Evolutionary conservation across 2,113 vertebrate genomes (phyloP), one percentile per base, ranked within the genome.

Genomic region (Suncus etruscus): DNA sequence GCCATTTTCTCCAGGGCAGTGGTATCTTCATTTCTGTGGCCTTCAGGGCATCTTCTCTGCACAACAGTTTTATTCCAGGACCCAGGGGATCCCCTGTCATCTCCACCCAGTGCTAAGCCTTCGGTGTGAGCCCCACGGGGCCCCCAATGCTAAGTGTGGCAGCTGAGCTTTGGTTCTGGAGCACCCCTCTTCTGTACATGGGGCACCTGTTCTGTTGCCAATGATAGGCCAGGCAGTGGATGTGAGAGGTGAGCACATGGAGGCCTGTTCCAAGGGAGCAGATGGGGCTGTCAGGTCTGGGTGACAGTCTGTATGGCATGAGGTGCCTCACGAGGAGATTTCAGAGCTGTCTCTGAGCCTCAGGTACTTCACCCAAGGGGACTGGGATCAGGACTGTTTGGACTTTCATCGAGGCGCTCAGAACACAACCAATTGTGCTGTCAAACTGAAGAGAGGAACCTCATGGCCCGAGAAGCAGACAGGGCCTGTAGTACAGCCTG

Each of bases 1-100:
- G 32, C 20, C 82, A 75, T n/a, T 65, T 11, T 79, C 92, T 84
- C 89, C 61, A 50, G 54, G 79, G 87, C 51, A 86, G 39, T 14
- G 27, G 83, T 61, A 54, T 77, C 4, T 1, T 54, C 51, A 12
- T 39, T 39, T 39, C 39, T 39, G 39, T 39, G 39, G 39, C 39
- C 39, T 39, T 39, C 39, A 39, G 39, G 39, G 51, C 15, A 15
- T 66, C 50, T 74, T 84, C 29, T n/a, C 4, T n/a, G 39, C 8
- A 83, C 6, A 82, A 48, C 65, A 75, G 12, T 12, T 81, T 66
- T 39, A 22, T 39, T 58, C 51, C 29, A 50, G 65, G 31, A 58
- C 24, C 86, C 45, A 63, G 24, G 27, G 76, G 3, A 2, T 31
- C 14, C n/a, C 77, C 54, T 25, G 22, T 77, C 7, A 11, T 18